Conservation (phyloP, 2,113 vertebrate species). For the Crotalus helleri region DNA sequence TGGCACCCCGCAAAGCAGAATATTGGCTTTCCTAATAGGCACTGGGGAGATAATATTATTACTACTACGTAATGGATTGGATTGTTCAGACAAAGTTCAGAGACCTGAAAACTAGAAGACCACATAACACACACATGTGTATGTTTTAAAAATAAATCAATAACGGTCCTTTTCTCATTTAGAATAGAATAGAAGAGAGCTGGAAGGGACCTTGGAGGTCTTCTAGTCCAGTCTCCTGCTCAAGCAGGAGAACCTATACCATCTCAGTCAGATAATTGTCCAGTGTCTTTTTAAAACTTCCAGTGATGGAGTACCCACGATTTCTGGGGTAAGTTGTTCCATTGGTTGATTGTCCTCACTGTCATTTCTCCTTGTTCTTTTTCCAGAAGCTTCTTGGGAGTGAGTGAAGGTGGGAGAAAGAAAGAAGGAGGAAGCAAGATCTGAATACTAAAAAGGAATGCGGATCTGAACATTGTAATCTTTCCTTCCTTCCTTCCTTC, state of each 20-base stretch:
- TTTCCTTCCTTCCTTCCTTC: not conserved
- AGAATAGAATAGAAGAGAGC: no score
- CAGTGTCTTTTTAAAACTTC: no score
- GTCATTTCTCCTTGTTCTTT: not conserved
- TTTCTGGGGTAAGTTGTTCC: no score
- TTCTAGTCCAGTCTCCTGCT: no score
- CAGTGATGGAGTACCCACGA: no score
- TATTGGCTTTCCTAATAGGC: not conserved
- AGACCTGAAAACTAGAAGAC: not conserved
- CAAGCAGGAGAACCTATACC: no score
- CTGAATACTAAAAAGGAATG: not conserved
- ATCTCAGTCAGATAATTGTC: no score
- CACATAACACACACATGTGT: not conserved
- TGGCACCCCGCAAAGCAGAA: not conserved
- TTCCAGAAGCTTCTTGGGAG: not conserved
- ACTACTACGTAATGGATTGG: not conserved
- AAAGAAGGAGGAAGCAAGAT: not conserved
- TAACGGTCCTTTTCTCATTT: not conserved
- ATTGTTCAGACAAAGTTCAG: not conserved
- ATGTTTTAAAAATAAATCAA: not conserved
- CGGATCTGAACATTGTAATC: conserved; percentile 18
- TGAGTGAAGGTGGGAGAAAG: not conserved
- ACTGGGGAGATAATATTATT: not conserved
- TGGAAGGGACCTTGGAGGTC: no score
- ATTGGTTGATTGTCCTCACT: no score